Conservation (phyloP, 2,888 invertebrate genomes). For the Aleiodes leptofemur region DNA sequence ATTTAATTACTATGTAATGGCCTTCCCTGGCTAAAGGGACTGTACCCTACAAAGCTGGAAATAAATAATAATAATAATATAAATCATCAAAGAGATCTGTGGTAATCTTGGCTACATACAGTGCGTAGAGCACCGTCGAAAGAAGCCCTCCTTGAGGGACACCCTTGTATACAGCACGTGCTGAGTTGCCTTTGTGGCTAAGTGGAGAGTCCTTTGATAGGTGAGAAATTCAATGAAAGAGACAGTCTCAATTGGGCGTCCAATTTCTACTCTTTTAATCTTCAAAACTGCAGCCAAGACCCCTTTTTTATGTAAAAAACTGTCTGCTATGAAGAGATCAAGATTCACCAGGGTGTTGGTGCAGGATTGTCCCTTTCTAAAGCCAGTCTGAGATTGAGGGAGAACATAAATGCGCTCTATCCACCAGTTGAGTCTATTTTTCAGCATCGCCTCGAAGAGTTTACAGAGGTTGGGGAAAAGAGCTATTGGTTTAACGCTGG, state of each 20-base stretch:
- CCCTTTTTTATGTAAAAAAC: not conserved
- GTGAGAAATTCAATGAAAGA: slow-evolving; percentile 4
- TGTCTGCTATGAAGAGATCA: not conserved
- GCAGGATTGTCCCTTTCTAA: slow-evolving; percentile 49
- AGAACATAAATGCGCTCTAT: slow-evolving; percentile 44
- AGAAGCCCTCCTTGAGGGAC: slow-evolving; percentile 11
- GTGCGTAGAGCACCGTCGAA: not conserved
- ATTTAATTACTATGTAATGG: too few species aligned
- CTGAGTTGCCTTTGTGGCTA: not conserved
- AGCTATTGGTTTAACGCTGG: slow-evolving; percentile 40
- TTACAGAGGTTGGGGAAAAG: slow-evolving; percentile 52
- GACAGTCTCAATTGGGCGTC: not conserved
- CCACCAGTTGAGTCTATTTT: slow-evolving; percentile 53
- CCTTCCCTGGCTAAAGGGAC: too few species aligned
- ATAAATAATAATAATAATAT: too few species aligned
- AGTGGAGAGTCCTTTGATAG: not conserved
- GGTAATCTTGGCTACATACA: not conserved
- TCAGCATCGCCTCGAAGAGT: slow-evolving; percentile 53
- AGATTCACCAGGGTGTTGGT: slow-evolving; percentile 48
- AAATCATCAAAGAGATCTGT: not conserved
- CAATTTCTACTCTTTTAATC: too few species aligned
- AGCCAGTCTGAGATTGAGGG: slow-evolving; percentile 48
- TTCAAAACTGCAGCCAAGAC: too few species aligned
- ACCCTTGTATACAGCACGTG: not conserved
- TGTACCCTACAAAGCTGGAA: too few species aligned